These are phyloP conservation scores for Garrulus glandarius DNA, from an alignment of 2,797 vertebrate genomes.

Conservation along the genomic window DNA sequence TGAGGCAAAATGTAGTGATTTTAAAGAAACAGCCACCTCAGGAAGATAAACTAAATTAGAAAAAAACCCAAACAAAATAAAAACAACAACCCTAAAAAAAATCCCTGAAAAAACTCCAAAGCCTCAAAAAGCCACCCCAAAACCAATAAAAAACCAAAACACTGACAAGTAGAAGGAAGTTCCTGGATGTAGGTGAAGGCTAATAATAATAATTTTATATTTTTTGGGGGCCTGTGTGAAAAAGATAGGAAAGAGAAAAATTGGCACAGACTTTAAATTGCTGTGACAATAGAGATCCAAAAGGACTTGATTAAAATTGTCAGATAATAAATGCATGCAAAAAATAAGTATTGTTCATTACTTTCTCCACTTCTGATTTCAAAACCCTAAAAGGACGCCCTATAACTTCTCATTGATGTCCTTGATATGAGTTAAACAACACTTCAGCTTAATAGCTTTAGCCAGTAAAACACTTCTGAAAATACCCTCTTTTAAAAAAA, in stretches of 20 bases:
- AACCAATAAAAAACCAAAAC: background rate
- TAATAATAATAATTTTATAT: background rate
- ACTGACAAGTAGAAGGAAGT: background rate
- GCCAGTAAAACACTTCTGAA: background rate
- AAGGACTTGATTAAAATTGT: background rate
- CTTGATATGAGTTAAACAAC: background rate
- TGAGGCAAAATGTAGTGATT: background rate
- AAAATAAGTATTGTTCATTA: background rate
- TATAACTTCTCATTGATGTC: background rate
- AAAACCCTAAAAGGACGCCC: background rate
- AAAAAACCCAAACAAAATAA: background rate
- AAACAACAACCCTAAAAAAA: background rate
- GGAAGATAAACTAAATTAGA: accelerated
- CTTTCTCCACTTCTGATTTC: background rate
- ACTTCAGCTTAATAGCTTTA: background rate
- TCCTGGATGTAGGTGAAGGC: background rate
- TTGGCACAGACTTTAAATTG: background rate
- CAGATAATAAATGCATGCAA: background rate
- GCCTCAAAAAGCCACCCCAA: background rate
- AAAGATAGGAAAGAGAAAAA: background rate
- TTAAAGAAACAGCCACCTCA: background rate
- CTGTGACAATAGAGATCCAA: background rate
- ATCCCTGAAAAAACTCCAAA: background rate
- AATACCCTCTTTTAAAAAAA: background rate
- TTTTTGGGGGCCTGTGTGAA: background rate